Evolutionary conservation across 2,797 vertebrate genomes (phyloP).

Genomic region (Lagocephalus sceleratus): DNA sequence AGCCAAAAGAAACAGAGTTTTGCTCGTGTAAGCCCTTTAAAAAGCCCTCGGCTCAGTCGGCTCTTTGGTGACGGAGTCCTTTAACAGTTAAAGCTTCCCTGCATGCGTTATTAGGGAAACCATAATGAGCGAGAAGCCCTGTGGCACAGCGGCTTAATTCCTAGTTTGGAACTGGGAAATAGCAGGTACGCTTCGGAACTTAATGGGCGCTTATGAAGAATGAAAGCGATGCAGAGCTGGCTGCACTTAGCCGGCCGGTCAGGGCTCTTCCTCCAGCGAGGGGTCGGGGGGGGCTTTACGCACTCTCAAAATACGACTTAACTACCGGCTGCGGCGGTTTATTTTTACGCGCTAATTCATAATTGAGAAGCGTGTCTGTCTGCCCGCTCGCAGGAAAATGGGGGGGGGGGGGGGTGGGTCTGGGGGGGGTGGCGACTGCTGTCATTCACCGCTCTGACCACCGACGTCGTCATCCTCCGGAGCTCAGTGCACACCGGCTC

Average conservation of each 20-base stretch:
- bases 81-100: conserved; percentile 23
- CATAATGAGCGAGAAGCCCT: conserved; percentile 40
- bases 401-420: no score
- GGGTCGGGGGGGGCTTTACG: no score
- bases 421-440: no score
- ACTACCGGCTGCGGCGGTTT: no score
- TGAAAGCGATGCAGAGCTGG: conserved; percentile 40
- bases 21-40: conserved; percentile 22
- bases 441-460: conserved; percentile 6
- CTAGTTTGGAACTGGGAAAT: conserved; percentile 50
- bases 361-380: no score
- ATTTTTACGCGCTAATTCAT: no score
- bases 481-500: conserved; percentile 32
- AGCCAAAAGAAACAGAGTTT: conserved; percentile 27
- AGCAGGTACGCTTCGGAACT: conserved; percentile 35
- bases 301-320: no score
- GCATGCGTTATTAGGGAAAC: conserved; percentile 46
- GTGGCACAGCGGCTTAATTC: conserved; percentile 46
- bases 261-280: no score
- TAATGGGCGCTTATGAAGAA: conserved; percentile 27
- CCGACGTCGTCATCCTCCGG: conserved; percentile 22
- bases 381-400: neutral
- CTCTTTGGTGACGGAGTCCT: conserved; percentile 33
- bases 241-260: conserved; percentile 7
- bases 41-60: conserved; percentile 20